Conservation (phyloP, 2,888 invertebrate species). For the Eurois occulta region DNA sequence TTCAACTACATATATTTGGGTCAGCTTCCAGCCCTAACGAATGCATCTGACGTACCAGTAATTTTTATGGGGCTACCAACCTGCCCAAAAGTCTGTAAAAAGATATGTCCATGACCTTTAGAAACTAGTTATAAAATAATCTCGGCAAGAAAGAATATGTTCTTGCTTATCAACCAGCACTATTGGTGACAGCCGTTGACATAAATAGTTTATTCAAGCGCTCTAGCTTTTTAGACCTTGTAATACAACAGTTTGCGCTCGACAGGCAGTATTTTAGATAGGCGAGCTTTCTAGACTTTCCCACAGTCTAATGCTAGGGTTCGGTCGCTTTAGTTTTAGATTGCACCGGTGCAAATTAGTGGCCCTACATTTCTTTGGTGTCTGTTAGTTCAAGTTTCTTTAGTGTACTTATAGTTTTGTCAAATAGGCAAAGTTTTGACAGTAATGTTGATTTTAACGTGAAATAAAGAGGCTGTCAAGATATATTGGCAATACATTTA, state of each 20-base stretch:
- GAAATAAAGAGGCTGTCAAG: not conserved
- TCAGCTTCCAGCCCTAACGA: not conserved
- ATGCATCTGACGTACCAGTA: not conserved
- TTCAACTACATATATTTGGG: not conserved
- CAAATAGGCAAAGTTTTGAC: not conserved
- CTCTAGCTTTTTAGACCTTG: conserved; percentile 6
- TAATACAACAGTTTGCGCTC: conserved; percentile 21
- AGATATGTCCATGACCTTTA: not conserved
- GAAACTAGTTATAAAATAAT: not conserved
- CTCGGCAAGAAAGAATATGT: not conserved
- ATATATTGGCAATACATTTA: not conserved
- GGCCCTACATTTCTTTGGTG: conserved; percentile 6
- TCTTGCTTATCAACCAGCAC: not conserved
- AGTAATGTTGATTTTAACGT: not conserved
- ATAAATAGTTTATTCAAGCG: conserved; percentile 23
- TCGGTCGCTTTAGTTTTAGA: conserved; percentile 26
- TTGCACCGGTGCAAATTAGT: conserved; percentile 1
- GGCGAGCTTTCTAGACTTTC: conserved; percentile 36
- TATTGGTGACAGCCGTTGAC: conserved; percentile 20
- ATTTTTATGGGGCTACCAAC: not conserved
- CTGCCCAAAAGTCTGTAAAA: not conserved
- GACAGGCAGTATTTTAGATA: conserved; percentile 25
- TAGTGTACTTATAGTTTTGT: not conserved
- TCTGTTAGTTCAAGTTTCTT: not conserved
- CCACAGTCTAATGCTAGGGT: conserved; percentile 12